Evolutionary conservation across 2,888 invertebrate species (phyloP), one percentile per base, ranked within the genome.

Genomic region (Cheilosia soror): DNA sequence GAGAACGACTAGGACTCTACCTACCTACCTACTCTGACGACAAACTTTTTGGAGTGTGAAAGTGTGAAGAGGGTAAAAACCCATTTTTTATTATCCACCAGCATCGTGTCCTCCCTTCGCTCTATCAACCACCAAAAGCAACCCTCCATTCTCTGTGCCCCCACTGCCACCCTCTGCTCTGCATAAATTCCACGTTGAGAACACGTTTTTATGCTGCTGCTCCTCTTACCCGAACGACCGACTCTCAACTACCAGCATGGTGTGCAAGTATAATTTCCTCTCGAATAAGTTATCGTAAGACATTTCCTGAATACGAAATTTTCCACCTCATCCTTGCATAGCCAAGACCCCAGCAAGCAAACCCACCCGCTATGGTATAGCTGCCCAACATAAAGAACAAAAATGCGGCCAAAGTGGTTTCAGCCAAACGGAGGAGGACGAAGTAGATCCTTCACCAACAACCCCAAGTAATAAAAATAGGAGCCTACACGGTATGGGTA

Each of bases 261-360:
- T 69, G 85, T 76, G 85, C 76, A 85, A 85, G 85, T 80, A 85
- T 85, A 85, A 85, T 85, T 85, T 85, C 85, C 85, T 85, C 85
- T 81, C 85, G 81, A 85, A 85, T 85, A 85, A 85, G 85, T 85
- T 85, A 85, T 85, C 85, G 81, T 72, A 85, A 85, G 85, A 85
- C 85, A 85, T 85, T 85, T 85, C 85, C 85, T 77, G 85, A 85
- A 85, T 85, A 85, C 81, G 81, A 81, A 85, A 81, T 85, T 69
- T 85, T 71, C 53, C 47, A 29, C 25, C 44, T 53, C 63, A 31
- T 13, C 47, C 31, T 29, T 29, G 27, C 29, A 4, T n/a, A 33
- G 29, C 42, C 6, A 37, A 15, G n/a, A 25, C 15, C 47, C 6
- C 31, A 15, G 4, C 11, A 20, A 37, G 40, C 40, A 40, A 63